phyloP scores from a whole-genome alignment of 2,113 vertebrate genomes.

The Antidorcas marsupialis region DNA sequence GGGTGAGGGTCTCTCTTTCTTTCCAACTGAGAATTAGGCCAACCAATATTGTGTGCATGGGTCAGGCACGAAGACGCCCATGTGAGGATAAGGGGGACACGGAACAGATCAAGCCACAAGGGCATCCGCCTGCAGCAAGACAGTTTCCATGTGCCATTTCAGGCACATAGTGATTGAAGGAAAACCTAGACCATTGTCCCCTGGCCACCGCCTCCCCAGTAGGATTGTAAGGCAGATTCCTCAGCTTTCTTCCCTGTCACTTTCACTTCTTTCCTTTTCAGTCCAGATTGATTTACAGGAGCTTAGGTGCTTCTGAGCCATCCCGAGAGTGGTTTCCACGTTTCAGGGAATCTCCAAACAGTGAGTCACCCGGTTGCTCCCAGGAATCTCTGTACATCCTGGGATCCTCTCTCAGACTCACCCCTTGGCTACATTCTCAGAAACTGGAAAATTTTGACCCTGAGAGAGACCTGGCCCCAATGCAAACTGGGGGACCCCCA shows the following conservation, averaged over 20 bases:
- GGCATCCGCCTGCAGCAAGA: neutral
- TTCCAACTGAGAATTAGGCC: neutral
- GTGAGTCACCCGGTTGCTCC: neutral
- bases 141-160: neutral
- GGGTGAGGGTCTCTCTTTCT: neutral
- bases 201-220: accelerated
- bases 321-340: neutral
- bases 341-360: neutral
- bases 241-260: neutral
- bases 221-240: neutral
- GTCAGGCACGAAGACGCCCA: neutral
- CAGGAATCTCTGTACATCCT: neutral
- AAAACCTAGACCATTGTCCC: neutral
- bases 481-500: accelerated
- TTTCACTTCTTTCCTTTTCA: neutral
- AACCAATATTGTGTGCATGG: neutral
- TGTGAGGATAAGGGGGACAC: neutral
- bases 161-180: neutral
- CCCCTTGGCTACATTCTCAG: neutral
- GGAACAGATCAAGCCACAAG: neutral
- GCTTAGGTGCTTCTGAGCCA: neutral
- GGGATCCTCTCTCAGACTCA: neutral
- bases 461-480: neutral
- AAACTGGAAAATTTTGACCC: neutral
- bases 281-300: neutral